phyloP scores from a whole-genome alignment of 1,140 invertebrate genomes.

The Battus philenor region DNA sequence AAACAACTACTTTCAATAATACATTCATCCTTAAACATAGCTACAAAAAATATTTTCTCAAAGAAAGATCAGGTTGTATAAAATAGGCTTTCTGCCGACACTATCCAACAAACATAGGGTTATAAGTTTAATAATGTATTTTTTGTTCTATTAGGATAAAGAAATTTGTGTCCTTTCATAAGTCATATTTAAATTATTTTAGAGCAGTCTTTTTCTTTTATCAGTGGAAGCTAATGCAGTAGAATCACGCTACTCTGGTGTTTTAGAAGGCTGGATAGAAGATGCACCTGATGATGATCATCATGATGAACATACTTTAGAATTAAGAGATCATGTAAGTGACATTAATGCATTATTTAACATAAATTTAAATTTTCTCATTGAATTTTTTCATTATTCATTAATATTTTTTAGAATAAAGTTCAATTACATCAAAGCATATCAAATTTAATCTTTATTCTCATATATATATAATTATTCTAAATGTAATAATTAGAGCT shows the following conservation, averaged over 20 bases:
- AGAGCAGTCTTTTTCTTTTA: no score
- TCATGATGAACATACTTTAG: constrained; percentile 73
- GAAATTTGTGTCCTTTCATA: no score
- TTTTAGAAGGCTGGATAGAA: constrained; percentile 88
- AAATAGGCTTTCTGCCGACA: no score
- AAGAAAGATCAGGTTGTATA: no score
- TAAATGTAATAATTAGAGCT: constrained; percentile 20
- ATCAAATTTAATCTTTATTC: neutral
- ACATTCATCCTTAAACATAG: no score
- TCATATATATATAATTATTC: neutral
- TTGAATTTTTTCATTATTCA: neutral
- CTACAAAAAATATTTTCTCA: no score
- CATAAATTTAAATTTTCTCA: neutral
- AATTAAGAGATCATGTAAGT: constrained; percentile 68
- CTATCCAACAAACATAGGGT: no score
- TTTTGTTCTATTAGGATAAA: no score
- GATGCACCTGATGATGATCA: constrained; percentile 77
- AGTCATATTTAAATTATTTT: no score
- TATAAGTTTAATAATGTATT: no score
- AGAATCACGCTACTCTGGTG: constrained; percentile 83
- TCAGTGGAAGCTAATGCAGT: constrained; percentile 83
- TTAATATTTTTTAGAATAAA: neutral
- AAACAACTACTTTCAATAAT: no score
- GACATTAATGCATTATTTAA: constrained; percentile 2
- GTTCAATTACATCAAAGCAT: neutral